A percentile compares a stretch with the other conserved stretches of the same genome.
phyloP scores from a whole-genome alignment of 2,113 vertebrate species.

The Pandion haliaetus region DNA sequence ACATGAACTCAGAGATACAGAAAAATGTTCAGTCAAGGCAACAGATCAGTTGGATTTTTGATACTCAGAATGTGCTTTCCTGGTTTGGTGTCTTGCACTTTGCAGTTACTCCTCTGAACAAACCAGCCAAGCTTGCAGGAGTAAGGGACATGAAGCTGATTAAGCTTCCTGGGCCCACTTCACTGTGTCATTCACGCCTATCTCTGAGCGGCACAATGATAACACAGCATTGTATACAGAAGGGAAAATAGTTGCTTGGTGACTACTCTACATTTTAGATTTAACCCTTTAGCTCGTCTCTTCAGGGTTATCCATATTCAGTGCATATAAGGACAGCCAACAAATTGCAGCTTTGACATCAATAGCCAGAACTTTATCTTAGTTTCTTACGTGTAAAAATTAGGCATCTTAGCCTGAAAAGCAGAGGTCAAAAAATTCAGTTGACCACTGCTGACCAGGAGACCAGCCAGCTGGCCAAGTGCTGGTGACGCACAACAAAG shows the following conservation, averaged over 20 bases:
- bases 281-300: constrained; percentile 3
- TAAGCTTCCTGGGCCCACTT: background rate
- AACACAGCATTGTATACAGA: background rate
- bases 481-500: background rate
- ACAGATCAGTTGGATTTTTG: background rate
- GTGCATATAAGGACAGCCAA: background rate
- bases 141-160: background rate
- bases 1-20: background rate
- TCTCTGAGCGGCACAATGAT: background rate
- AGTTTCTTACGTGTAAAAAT: background rate
- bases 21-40: background rate
- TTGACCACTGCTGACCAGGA: background rate
- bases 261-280: background rate
- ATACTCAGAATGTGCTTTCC: background rate
- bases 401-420: background rate
- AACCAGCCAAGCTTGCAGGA: background rate
- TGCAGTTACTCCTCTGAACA: background rate
- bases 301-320: background rate
- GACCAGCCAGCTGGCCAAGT: background rate
- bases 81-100: background rate
- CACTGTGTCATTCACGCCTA: background rate
- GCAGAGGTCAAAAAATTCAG: background rate
- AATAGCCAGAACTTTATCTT: background rate
- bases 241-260: background rate
- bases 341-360: background rate